These are phyloP conservation scores for Balearica regulorum DNA, from an alignment of 2,797 vertebrate species.

Conservation along the genomic window DNA sequence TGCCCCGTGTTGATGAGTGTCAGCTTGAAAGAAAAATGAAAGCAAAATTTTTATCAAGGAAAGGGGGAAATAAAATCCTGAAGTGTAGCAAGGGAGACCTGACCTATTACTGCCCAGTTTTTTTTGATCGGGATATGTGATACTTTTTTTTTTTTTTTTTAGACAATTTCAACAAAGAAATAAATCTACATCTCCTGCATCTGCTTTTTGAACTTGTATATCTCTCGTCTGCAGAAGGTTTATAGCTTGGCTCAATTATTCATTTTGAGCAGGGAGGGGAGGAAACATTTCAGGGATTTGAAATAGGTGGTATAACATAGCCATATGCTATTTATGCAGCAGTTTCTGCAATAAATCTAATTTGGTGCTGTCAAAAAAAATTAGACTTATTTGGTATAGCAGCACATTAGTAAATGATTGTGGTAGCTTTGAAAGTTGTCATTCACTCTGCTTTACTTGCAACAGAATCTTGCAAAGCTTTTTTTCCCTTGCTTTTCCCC, in stretches of 20 bases:
- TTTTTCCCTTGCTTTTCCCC: neutral
- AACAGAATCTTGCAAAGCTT: slow-evolving; percentile 47
- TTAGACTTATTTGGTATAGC: slow-evolving; percentile 79
- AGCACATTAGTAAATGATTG: slow-evolving; percentile 78
- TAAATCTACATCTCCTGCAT: slow-evolving; percentile 31
- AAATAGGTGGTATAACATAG: slow-evolving; percentile 79
- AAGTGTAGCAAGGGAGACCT: neutral
- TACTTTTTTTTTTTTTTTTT: neutral
- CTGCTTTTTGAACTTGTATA: slow-evolving; percentile 66
- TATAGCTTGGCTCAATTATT: slow-evolving; percentile 73
- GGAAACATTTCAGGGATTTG: slow-evolving; percentile 70
- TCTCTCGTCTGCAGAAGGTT: slow-evolving; percentile 64
- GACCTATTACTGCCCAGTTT: neutral
- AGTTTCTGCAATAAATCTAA: slow-evolving; percentile 81
- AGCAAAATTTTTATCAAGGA: neutral
- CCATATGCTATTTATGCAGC: slow-evolving; percentile 82
- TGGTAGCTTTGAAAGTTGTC: slow-evolving; percentile 76
- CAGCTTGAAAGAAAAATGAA: slow-evolving; percentile 2
- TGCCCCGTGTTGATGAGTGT: neutral
- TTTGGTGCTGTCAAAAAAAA: slow-evolving; percentile 79
- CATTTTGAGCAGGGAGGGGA: slow-evolving; percentile 67
- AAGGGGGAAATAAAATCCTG: neutral
- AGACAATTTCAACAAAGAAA: slow-evolving; percentile 35
- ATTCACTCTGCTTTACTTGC: slow-evolving; percentile 69
- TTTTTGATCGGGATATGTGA: neutral